Conservation (phyloP, 2,888 invertebrate genomes). For the Leistus spinibarbis region DNA sequence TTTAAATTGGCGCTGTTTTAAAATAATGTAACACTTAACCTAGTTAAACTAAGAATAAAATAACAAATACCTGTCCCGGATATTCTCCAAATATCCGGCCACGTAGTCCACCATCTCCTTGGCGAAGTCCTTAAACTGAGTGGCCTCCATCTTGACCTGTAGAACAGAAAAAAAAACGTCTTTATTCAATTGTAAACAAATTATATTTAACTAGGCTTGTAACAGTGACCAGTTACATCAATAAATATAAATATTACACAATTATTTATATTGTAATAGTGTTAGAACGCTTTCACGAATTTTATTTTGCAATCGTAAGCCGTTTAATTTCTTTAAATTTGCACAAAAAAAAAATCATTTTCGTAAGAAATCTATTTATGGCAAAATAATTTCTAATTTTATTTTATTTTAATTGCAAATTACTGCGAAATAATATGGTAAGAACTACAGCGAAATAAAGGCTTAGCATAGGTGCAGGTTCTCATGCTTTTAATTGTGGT, state of each 20-base stretch:
- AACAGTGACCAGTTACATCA: slow-evolving; percentile 17
- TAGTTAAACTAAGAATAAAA: slow-evolving; percentile 2
- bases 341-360: slow-evolving; percentile 11
- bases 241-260: slow-evolving; percentile 27
- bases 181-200: neutral
- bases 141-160: slow-evolving; percentile 70
- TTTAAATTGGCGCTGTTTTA: too few relatives aligned
- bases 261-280: neutral
- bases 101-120: slow-evolving; percentile 95
- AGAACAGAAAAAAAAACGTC: slow-evolving; percentile 4
- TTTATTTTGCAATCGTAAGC: slow-evolving; percentile 27
- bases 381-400: neutral
- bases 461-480: too few relatives aligned
- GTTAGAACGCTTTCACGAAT: slow-evolving; percentile 23
- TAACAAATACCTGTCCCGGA: slow-evolving; percentile 79
- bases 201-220: neutral
- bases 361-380: slow-evolving; percentile 17
- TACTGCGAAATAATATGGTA: neutral
- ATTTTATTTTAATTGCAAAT: neutral
- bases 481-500: too few relatives aligned
- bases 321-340: slow-evolving; percentile 10
- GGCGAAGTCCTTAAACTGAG: slow-evolving; percentile 84
- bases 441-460: neutral
- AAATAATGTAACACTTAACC: neutral
- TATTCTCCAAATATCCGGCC: slow-evolving; percentile 90